Base-by-base conservation (phyloP, 2,888 invertebrate genomes). In the Stenotaenia linearis region DNA sequence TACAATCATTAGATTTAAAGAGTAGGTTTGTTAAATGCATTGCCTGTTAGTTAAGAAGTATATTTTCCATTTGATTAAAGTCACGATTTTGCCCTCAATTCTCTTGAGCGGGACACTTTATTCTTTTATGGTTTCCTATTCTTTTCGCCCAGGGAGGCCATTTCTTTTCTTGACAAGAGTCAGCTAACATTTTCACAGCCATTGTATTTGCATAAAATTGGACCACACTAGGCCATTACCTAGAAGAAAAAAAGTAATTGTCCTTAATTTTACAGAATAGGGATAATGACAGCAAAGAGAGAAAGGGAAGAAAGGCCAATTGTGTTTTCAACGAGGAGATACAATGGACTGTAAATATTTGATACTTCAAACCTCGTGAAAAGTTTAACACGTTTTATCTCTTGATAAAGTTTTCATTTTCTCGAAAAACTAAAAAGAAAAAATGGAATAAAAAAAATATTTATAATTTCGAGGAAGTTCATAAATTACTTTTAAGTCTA, bases 71-170 rank as follows among this genome's bases (percentile, higher is more conserved):
- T 21, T 56, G 21, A 23, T 7, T n/a, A 40, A 56, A 56, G 56
- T 56, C 56, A 56, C 56, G 56, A 56, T 56, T 56, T 56, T 56
- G 56, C n/a, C 56, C 56, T 56, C 56, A 56, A 18, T 56, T 56
- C 56, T 9, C 56, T 56, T 56, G 56, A 56, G 56, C 56, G 56
- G 56, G 56, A 56, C 56, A 56, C 56, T 56, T 56, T 56, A 56
- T 56, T 56, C 56, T 56, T 56, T 56, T 56, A 56, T 56, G 21
- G 56, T 56, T 56, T 56, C 23, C n/a, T 56, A 56, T 56, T 56
- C 56, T 56, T 56, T 56, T 56, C 56, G 56, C 56, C 56, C 10
- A 56, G 56, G 56, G 56, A 56, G 56, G 56, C 56, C 56, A 23
- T 56, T 56, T 56, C 56, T 56, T 56, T 56, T 23, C 56, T 23